Conservation (phyloP, 2,888 invertebrate species). For the Odontomyia ornata region DNA sequence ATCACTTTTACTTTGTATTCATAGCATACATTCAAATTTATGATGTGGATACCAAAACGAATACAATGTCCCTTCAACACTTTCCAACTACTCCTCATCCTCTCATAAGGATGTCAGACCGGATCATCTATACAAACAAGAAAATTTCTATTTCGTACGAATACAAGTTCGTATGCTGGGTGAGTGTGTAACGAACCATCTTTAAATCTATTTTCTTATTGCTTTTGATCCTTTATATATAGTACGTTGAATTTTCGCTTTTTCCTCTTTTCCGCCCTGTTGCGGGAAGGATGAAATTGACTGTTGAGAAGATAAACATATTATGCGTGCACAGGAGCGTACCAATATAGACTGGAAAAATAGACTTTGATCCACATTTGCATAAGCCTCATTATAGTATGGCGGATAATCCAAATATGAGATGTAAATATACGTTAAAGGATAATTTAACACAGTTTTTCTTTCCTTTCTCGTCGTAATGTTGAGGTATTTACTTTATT, state of each 20-base stretch:
- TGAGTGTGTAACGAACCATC: constrained; percentile 14
- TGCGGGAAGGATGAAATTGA: background rate
- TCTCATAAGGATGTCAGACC: too few relatives aligned
- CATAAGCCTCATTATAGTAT: background rate
- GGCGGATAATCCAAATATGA: constrained; percentile 2
- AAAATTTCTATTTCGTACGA: background rate
- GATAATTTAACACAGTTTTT: background rate
- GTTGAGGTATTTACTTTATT: too few relatives aligned
- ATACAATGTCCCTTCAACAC: background rate
- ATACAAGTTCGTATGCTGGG: background rate
- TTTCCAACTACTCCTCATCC: too few relatives aligned
- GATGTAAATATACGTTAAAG: background rate
- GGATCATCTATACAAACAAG: background rate
- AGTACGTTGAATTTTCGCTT: background rate
- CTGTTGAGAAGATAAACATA: background rate
- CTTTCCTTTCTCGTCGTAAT: too few relatives aligned
- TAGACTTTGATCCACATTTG: background rate
- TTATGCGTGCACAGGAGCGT: background rate
- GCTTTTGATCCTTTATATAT: background rate
- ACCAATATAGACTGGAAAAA: background rate
- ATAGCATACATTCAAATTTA: constrained; percentile 16
- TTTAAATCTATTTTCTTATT: constrained; percentile 27
- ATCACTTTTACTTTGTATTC: constrained; percentile 7
- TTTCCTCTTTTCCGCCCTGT: too few relatives aligned
- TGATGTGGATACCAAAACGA: background rate